A percentile compares a stretch with the other conserved stretches of the same genome.
phyloP scores from a whole-genome alignment of 2,113 vertebrate genomes.

The Brachyhypopomus gauderio region DNA sequence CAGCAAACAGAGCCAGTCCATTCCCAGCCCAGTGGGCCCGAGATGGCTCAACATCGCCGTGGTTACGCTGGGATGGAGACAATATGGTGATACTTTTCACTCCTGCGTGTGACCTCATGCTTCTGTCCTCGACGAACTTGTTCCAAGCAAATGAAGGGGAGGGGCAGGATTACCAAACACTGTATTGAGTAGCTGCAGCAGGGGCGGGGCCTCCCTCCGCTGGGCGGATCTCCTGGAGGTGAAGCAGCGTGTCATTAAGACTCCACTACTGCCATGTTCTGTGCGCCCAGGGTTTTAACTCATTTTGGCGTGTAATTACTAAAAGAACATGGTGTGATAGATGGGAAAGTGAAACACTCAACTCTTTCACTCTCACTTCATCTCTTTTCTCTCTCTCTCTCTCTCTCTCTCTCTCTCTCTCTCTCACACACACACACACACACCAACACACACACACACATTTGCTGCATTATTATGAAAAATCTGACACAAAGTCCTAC shows the following conservation, averaged over 20 bases:
- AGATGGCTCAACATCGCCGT: conserved; percentile 52
- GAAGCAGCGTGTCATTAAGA: conserved; percentile 71
- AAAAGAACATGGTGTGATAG: conserved; percentile 74
- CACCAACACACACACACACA: conserved; percentile 28
- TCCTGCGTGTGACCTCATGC: conserved; percentile 57
- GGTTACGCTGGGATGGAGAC: conserved; percentile 72
- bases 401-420: background rate
- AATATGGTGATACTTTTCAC: conserved; percentile 43
- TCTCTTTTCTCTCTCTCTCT: conserved; percentile 34
- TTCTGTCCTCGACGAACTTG: conserved; percentile 59
- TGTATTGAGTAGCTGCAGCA: conserved; percentile 70
- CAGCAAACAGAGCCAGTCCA: conserved; percentile 64
- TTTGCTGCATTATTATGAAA: conserved; percentile 66
- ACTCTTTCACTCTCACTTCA: conserved; percentile 3
- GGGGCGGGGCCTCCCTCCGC: conserved; percentile 60
- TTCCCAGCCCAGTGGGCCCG: conserved; percentile 57
- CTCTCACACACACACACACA: conserved; percentile 21
- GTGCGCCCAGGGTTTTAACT: conserved; percentile 69
- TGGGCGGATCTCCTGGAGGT: conserved; percentile 71
- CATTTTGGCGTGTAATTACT: conserved; percentile 79
- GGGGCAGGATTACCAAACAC: conserved; percentile 65
- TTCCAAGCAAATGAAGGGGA: conserved; percentile 69
- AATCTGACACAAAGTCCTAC: conserved; percentile 58
- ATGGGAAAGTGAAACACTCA: conserved; percentile 63
- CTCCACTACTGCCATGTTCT: conserved; percentile 61